Evolutionary conservation across 1,140 invertebrate species (phyloP).

Genomic region (Ectropis grisescens): DNA sequence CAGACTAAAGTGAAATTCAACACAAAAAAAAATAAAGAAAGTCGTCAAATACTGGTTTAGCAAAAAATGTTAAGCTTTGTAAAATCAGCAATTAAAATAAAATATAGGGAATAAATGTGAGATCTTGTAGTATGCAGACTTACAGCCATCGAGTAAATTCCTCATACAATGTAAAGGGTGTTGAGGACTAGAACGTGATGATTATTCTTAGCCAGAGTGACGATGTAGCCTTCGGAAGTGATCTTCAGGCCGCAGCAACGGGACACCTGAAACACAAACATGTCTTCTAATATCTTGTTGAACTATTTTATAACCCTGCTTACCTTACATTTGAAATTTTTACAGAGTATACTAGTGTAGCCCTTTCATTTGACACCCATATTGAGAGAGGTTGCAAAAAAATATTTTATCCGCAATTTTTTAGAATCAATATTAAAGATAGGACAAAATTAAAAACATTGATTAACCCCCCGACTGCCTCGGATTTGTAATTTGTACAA

Average conservation of each 20-base stretch:
- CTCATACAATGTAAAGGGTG: constrained; percentile 92
- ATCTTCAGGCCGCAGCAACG: constrained; percentile 97
- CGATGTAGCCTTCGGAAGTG: constrained; percentile 95
- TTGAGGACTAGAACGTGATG: constrained; percentile 97
- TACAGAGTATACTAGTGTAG: too few species aligned
- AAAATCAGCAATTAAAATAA: constrained; percentile 69
- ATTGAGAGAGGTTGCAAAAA: too few species aligned
- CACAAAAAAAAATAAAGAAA: constrained; percentile 64
- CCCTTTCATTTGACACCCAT: too few species aligned
- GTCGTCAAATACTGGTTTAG: constrained; percentile 68
- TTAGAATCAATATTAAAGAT: too few species aligned
- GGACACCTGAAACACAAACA: constrained; percentile 80
- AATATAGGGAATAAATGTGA: constrained; percentile 70
- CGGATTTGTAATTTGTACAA: too few species aligned
- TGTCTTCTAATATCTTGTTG: too few species aligned
- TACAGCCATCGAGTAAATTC: constrained; percentile 61
- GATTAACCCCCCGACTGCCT: too few species aligned
- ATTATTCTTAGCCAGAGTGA: constrained; percentile 98
- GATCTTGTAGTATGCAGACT: constrained; percentile 68
- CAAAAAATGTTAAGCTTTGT: constrained; percentile 67
- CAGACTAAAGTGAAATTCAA: constrained; percentile 63
- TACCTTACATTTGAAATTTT: too few species aligned
- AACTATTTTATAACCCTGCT: too few species aligned
- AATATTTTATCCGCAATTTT: too few species aligned
- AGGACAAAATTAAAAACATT: too few species aligned